Conservation (phyloP, 2,888 invertebrate species). For the Meta bourneti region DNA sequence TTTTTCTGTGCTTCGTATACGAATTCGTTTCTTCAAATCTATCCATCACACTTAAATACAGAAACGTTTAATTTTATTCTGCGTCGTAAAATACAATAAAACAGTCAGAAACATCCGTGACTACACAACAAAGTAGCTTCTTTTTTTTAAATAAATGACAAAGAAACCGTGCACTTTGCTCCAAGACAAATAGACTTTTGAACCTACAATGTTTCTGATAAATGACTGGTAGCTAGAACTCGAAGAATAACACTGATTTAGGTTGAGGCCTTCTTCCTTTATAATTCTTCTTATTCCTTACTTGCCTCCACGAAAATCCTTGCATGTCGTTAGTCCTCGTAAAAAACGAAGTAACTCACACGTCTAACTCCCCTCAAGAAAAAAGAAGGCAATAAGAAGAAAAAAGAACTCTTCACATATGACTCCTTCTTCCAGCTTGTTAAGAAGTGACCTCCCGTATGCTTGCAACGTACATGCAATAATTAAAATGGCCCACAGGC, state of each 20-base stretch:
- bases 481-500: slow-evolving; percentile 67
- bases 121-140: neutral
- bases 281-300: neutral
- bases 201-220: slow-evolving; percentile 10
- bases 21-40: neutral
- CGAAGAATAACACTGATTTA: slow-evolving; percentile 38
- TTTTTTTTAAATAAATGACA: neutral
- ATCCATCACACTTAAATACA: neutral
- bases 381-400: neutral
- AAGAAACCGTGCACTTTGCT: neutral
- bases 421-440: slow-evolving; percentile 64
- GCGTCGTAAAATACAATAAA: neutral
- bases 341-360: slow-evolving; percentile 50
- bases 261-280: neutral
- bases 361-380: neutral
- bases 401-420: slow-evolving; percentile 29
- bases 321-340: slow-evolving; percentile 45
- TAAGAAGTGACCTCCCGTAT: slow-evolving; percentile 67
- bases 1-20: neutral
- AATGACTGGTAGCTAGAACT: neutral
- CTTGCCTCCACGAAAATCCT: neutral
- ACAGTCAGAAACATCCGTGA: neutral
- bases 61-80: neutral
- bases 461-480: slow-evolving; percentile 59
- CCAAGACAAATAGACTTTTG: slow-evolving; percentile 8